Base-by-base conservation (phyloP, 37 sponge, comb jelly and placozoan genomes). In the Haliclona indistincta region DNA sequence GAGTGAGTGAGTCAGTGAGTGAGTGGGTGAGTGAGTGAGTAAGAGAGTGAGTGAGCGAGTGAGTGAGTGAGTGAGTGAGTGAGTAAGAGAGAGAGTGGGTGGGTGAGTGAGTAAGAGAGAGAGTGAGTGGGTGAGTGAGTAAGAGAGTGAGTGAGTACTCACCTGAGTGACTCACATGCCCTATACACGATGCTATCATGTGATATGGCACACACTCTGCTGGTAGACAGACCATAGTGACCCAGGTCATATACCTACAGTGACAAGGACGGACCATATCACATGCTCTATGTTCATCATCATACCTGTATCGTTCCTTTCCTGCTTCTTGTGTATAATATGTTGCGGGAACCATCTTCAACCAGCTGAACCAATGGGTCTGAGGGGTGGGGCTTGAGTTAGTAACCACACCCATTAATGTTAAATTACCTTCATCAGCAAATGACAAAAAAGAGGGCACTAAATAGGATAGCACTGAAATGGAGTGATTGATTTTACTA, bases 381-480 rank as follows among this genome's bases (percentile, higher is more conserved):
- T 97, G 78, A 49, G 60, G 55, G 56, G 22, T 53, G 39, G 38
- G 25, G 52, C 22, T 19, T 32, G 40, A 37, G 1, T 38, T 17
- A 4, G 42, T 26, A 43, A 15, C 3, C 43, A 43, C 17, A 22
- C 45, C 22, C 8, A 17, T 8, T 47, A 47, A 47, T 47, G 13
- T 8, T 17, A 13, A n/a, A 6, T 19, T 56, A 89, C 91, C 95
- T 74, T 84, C 86, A 38, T 91, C 86, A 1, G 86, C 78, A 69
- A 95, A 85, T 38, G 92, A 82, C 56, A 95, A 78, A 49, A 95
- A 95, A 36, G 98, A 91, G 23, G 98, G 98, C 3, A 97, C 70
- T 17, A 97, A 74, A 67, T 75, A 97, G 55, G 95, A 95, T 66
- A 98, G 71, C 7, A 56, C n/a, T 15, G 94, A 92, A 17, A 65